phyloP scores from a whole-genome alignment of 2,797 vertebrate species.

The Rhincodon typus region DNA sequence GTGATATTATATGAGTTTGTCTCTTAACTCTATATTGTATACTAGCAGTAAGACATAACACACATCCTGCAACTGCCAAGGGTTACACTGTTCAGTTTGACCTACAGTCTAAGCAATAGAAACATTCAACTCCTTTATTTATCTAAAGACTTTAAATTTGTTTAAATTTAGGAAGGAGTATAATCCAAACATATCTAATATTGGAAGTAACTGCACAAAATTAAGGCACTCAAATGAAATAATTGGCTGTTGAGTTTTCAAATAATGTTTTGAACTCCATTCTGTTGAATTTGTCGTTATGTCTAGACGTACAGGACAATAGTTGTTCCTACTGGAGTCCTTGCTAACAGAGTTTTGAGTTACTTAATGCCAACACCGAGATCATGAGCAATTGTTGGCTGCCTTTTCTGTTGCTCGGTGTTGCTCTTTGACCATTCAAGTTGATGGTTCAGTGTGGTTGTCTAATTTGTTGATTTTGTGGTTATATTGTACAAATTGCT shows the following conservation, averaged over 20 bases:
- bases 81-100: not conserved
- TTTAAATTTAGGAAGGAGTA: not conserved
- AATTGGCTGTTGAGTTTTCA: not conserved
- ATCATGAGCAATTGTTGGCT: not conserved
- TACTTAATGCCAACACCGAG: not conserved
- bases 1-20: too few species aligned
- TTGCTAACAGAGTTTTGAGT: not conserved
- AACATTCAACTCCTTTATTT: not conserved
- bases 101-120: too few species aligned
- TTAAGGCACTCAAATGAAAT: not conserved
- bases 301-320: not conserved
- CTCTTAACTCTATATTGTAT: too few species aligned
- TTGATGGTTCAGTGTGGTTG: not conserved
- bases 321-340: not conserved
- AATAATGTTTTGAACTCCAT: not conserved
- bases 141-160: not conserved
- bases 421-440: not conserved
- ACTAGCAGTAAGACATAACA: too few species aligned
- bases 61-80: not conserved
- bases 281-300: not conserved
- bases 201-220: not conserved
- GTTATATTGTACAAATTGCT: not conserved
- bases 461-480: not conserved
- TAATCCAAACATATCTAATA: not conserved
- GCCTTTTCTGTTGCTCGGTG: not conserved